Evolutionary conservation across 2,797 vertebrate genomes (phyloP), one percentile per base, ranked within the genome.

Genomic region (Cyprinodon diabolis): DNA sequence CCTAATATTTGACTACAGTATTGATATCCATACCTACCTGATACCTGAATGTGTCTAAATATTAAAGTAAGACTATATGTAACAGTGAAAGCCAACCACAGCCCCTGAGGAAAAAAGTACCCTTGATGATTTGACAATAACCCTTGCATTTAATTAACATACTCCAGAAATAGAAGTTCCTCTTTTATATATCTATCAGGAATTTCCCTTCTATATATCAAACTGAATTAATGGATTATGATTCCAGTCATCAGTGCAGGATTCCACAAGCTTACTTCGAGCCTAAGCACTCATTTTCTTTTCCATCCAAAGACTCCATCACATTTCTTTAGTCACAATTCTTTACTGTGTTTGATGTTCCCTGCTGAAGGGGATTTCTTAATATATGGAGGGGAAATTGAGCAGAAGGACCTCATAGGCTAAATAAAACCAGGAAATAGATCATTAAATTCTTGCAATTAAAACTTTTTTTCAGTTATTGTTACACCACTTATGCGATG

Each of bases 81-180:
- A 60, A 15, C 37, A 65, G 30, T 54, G 52, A 56, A 58, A 77
- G 67, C 71, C 67, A 78, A 82, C 55, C 71, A 60, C 83, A 83
- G 78, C 82, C 76, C 75, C 75, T 52, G 51, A 68, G 80, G 84
- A 71, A 84, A 87, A 91, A 69, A 75, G 83, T 71, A 84, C 77
- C 84, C 78, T 60, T 75, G 89, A 77, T 82, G 81, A 90, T 81
- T 87, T 83, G 82, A 89, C 82, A 87, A 85, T 82, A 76, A 86
- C 77, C 72, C 71, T 62, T 71, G 79, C 65, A 82, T 87, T 92
- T 86, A 87, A 90, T 92, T 86, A 85, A 76, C 55, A 56, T 69
- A 71, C 71, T 57, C 51, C 55, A 48, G 56, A 75, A 84, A 72
- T 84, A 71, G 83, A 65, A 65, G 23, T 23, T 60, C 57, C 57